A percentile compares a stretch with the other conserved stretches of the same genome.
Conservation (phyloP, 1,140 invertebrate genomes). For the Drosophila virilis region DNA sequence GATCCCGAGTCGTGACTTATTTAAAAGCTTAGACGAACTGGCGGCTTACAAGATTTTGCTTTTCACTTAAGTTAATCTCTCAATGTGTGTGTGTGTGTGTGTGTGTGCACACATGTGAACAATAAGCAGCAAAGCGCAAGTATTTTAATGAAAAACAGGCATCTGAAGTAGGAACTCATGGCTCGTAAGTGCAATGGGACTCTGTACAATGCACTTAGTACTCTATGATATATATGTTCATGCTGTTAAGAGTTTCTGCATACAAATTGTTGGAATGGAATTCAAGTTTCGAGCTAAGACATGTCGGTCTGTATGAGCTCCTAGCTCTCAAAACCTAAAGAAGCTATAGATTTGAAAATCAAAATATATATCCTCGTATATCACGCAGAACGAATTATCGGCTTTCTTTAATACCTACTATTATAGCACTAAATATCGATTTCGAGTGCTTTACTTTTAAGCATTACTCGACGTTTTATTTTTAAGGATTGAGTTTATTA, state of each 20-base stretch:
- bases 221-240: not conserved
- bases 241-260: too few relatives aligned
- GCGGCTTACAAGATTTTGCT: conserved; percentile 4
- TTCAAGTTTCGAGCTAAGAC: too few relatives aligned
- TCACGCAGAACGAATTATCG: too few relatives aligned
- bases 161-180: not conserved
- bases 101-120: conserved; percentile 20
- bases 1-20: not conserved
- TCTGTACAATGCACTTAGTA: not conserved
- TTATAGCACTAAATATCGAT: too few relatives aligned
- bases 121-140: conserved; percentile 25
- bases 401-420: too few relatives aligned
- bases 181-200: not conserved
- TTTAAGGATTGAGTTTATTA: too few relatives aligned
- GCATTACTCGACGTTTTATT: not conserved
- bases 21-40: conserved; percentile 11
- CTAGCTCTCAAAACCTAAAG: too few relatives aligned
- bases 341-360: too few relatives aligned
- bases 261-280: too few relatives aligned
- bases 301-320: too few relatives aligned
- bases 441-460: too few relatives aligned
- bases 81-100: not conserved
- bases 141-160: conserved; percentile 35
- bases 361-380: too few relatives aligned
- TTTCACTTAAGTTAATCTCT: not conserved